Conservation (phyloP, 1,140 invertebrate species). For the Heliconius hewitsoni region DNA sequence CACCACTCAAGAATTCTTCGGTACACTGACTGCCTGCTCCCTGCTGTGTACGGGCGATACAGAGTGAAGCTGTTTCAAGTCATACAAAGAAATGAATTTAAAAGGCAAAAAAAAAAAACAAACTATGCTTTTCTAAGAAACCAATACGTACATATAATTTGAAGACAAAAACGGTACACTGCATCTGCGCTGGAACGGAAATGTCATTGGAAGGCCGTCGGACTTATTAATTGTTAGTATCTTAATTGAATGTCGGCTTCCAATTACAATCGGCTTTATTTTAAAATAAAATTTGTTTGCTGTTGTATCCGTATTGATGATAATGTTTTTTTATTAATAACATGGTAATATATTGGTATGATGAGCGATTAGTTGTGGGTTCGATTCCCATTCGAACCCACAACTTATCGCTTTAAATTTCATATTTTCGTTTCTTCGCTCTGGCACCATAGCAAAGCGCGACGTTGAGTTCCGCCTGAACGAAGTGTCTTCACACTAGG, state of each 20-base stretch:
- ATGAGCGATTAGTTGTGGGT: too few species aligned
- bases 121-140: background rate
- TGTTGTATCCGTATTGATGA: background rate
- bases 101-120: background rate
- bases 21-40: too few species aligned
- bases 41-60: too few species aligned
- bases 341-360: background rate
- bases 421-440: too few species aligned
- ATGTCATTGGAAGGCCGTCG: conserved; percentile 15
- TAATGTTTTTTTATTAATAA: background rate
- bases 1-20: too few species aligned
- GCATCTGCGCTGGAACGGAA: conserved; percentile 10
- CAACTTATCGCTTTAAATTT: too few species aligned
- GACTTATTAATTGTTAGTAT: conserved; percentile 20
- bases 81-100: background rate
- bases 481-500: too few species aligned
- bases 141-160: background rate
- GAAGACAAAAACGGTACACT: background rate
- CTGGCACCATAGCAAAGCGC: too few species aligned
- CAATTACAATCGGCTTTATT: conserved; percentile 4
- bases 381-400: too few species aligned
- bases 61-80: too few species aligned
- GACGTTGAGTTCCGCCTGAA: too few species aligned
- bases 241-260: conserved; percentile 18
- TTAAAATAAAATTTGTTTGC: background rate